These are phyloP conservation scores for Acarapis woodi DNA, from an alignment of 1,140 invertebrate genomes.

Conservation along the genomic window DNA sequence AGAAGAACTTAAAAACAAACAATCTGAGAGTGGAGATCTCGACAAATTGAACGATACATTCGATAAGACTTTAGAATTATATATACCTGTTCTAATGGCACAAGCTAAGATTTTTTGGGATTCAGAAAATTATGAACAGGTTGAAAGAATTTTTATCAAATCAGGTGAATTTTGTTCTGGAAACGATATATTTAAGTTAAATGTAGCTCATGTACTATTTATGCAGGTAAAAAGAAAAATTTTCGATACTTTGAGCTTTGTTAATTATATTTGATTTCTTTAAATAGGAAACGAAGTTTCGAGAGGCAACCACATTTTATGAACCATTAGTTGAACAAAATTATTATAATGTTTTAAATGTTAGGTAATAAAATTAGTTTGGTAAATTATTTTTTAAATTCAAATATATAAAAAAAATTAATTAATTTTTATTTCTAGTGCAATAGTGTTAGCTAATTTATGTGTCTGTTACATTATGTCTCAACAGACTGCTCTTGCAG, in stretches of 20 bases:
- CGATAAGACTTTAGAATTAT: constrained; percentile 17
- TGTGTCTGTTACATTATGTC: constrained; percentile 99
- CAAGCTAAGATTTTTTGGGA: constrained; percentile 99
- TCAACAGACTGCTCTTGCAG: constrained; percentile 90
- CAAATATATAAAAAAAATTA: no score
- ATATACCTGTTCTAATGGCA: constrained; percentile 84
- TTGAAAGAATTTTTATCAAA: constrained; percentile 76
- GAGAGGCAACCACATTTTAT: constrained; percentile 90
- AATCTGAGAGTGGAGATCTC: constrained; percentile 59
- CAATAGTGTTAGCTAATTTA: constrained; percentile 85
- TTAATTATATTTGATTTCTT: neutral
- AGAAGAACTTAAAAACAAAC: constrained; percentile 53
- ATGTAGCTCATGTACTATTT: constrained; percentile 91
- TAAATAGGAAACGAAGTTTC: constrained; percentile 74
- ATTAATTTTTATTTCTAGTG: no score
- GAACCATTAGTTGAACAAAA: constrained; percentile 91
- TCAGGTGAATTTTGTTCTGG: constrained; percentile 95
- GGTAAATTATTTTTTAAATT: no score
- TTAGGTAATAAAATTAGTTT: no score
- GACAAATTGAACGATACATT: constrained; percentile 27
- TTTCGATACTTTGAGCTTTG: neutral
- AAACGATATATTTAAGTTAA: constrained; percentile 83
- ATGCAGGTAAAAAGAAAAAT: constrained; percentile 34
- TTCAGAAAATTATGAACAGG: constrained; percentile 72
- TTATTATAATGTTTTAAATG: constrained; percentile 73